phyloP scores from a whole-genome alignment of 2,797 vertebrate species.

The Martes flavigula region DNA sequence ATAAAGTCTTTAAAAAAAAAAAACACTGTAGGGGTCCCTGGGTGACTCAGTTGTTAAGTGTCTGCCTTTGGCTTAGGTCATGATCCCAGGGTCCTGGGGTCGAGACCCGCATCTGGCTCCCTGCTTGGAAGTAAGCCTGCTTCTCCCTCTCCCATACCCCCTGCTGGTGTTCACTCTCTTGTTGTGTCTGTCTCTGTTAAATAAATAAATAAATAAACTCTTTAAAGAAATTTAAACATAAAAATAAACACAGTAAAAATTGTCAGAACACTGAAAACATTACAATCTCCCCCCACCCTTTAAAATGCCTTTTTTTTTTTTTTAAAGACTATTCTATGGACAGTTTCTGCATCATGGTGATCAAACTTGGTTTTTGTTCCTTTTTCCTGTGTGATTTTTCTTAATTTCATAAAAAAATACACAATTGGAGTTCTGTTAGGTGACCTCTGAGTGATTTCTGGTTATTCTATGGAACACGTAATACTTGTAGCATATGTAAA shows the following conservation, averaged over 20 bases:
- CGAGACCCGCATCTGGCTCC: too few relatives aligned
- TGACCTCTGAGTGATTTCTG: neutral
- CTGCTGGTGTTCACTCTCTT: too few relatives aligned
- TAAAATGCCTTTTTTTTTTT: neutral
- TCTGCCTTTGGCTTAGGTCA: too few relatives aligned
- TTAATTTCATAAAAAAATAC: conserved; percentile 24
- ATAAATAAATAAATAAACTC: neutral
- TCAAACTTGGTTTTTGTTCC: neutral
- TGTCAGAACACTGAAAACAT: neutral
- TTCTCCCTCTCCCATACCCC: too few relatives aligned
- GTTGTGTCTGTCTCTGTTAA: too few relatives aligned
- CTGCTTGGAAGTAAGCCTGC: too few relatives aligned
- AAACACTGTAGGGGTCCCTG: neutral
- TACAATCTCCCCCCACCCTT: neutral
- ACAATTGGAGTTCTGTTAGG: neutral
- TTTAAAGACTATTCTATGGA: neutral
- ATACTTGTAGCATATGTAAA: neutral
- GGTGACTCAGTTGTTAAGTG: too few relatives aligned
- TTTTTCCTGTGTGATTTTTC: conserved; percentile 27
- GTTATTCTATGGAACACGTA: neutral
- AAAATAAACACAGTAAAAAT: neutral
- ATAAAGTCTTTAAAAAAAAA: neutral
- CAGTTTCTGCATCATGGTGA: neutral
- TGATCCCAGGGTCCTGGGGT: too few relatives aligned
- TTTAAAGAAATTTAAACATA: too few relatives aligned